A percentile compares a stretch with the other conserved stretches of the same genome.
phyloP scores from a whole-genome alignment of 2,888 invertebrate species.

The Pollenia labialis region DNA sequence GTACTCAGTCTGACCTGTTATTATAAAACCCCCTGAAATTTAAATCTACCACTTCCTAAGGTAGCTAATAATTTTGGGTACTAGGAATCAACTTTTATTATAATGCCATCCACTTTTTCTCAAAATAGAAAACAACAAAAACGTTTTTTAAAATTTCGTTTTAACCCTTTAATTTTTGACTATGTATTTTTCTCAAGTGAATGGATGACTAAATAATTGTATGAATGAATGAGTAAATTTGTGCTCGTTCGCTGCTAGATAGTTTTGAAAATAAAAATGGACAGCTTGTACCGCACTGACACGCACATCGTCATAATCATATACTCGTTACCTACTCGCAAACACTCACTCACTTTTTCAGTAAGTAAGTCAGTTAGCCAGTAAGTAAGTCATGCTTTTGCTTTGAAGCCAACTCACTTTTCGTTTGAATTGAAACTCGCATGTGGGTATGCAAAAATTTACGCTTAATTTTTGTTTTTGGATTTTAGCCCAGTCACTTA shows the following conservation, averaged over 20 bases:
- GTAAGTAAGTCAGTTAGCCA: conserved; percentile 53
- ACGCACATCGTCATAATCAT: background rate
- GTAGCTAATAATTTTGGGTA: too few species aligned
- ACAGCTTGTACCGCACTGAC: conserved; percentile 35
- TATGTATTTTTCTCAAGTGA: conserved; percentile 38
- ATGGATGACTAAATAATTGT: conserved; percentile 44
- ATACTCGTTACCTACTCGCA: conserved; percentile 16
- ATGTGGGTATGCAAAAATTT: conserved; percentile 70
- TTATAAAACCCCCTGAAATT: too few species aligned
- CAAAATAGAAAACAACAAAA: background rate
- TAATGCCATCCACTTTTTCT: too few species aligned
- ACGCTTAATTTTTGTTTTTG: conserved; percentile 44
- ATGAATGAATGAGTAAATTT: conserved; percentile 26
- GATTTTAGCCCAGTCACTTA: conserved; percentile 44
- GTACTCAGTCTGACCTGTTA: too few species aligned
- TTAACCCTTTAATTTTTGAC: background rate
- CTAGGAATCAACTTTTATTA: too few species aligned
- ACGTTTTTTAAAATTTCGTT: background rate
- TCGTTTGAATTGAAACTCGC: conserved; percentile 14
- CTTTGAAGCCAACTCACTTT: conserved; percentile 51
- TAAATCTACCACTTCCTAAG: too few species aligned
- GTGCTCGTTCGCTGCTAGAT: conserved; percentile 23
- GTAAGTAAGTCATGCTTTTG: conserved; percentile 59
- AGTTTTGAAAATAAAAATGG: conserved; percentile 58
- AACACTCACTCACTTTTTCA: conserved; percentile 20